Conservation (phyloP, 2,888 invertebrate genomes). For the Amphipyra tragopoginis region DNA sequence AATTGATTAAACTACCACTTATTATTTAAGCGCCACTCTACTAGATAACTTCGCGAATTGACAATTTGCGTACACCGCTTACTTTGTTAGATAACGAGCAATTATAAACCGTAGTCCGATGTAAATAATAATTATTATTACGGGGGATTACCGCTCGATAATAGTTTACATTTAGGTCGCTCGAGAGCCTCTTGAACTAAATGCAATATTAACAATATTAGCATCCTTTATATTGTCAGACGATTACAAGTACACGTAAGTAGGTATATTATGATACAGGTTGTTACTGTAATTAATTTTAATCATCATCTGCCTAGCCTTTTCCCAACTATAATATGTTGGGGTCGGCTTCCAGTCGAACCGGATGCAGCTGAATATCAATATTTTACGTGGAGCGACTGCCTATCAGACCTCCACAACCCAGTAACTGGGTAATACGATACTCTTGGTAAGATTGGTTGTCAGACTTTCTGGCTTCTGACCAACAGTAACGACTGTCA, state of each 20-base stretch:
- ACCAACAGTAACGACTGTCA: no score
- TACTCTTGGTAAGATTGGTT: no score
- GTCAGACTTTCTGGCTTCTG: no score
- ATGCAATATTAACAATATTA: slow-evolving; percentile 34
- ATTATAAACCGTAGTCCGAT: slow-evolving; percentile 22
- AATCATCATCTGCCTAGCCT: no score
- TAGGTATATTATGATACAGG: slow-evolving; percentile 1
- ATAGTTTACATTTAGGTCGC: slow-evolving; percentile 61
- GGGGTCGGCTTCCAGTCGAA: no score
- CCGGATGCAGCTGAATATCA: no score
- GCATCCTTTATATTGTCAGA: slow-evolving; percentile 33
- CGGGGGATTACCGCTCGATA: slow-evolving; percentile 58
- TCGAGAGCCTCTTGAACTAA: slow-evolving; percentile 54
- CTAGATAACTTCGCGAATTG: slow-evolving; percentile 17
- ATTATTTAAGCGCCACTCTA: slow-evolving; percentile 38
- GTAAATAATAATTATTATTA: slow-evolving; percentile 32
- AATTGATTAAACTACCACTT: slow-evolving; percentile 41
- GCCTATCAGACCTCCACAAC: no score
- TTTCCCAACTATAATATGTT: no score
- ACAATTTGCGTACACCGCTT: slow-evolving; percentile 34
- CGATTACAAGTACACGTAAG: slow-evolving; percentile 9
- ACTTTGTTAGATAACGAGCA: slow-evolving; percentile 19
- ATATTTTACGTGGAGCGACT: no score
- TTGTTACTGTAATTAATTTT: neutral
- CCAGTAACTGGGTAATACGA: no score